Percentiles rank a stretch among this genome's conserved stretches.
Conservation (phyloP, 2,888 invertebrate species). For the Torymus texanus region DNA sequence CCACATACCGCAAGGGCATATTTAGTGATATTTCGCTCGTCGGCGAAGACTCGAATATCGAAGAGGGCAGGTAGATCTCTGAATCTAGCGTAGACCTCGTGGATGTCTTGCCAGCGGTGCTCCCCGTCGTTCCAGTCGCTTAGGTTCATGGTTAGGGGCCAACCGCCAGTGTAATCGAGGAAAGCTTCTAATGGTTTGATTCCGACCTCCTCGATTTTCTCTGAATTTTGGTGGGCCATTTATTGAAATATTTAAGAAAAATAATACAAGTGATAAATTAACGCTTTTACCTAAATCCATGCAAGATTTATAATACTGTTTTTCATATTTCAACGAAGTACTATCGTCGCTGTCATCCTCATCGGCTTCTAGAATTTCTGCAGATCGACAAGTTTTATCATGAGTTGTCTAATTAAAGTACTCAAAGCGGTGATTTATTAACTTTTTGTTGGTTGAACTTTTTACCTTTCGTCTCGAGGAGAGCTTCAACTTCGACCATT, state of each 20-base stretch:
- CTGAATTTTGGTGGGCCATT: not conserved
- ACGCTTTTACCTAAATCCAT: slow-evolving; percentile 31
- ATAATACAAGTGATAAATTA: not conserved
- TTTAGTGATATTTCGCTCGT: slow-evolving; percentile 13
- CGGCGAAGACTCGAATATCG: slow-evolving; percentile 8
- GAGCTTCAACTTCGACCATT: not conserved
- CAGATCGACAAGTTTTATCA: not conserved
- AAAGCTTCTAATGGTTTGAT: slow-evolving; percentile 24
- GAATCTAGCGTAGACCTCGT: slow-evolving; percentile 16
- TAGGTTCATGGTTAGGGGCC: slow-evolving; percentile 29
- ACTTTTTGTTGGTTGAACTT: not conserved
- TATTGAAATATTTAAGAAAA: not conserved
- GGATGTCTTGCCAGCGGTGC: slow-evolving; percentile 37
- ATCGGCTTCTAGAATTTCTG: slow-evolving; percentile 36
- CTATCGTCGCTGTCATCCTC: slow-evolving; percentile 1
- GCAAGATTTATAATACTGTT: slow-evolving; percentile 29
- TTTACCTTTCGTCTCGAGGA: slow-evolving; percentile 15
- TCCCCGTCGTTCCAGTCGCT: slow-evolving; percentile 31
- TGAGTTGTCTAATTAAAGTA: not conserved
- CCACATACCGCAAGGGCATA: not conserved
- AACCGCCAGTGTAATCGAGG: slow-evolving; percentile 33
- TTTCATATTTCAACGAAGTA: slow-evolving; percentile 19
- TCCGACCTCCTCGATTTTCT: slow-evolving; percentile 34
- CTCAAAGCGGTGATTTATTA: not conserved
- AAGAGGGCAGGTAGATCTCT: slow-evolving; percentile 21